Evolutionary conservation across 1,140 invertebrate genomes (phyloP).

Genomic region (Proctacanthus coquilletti): DNA sequence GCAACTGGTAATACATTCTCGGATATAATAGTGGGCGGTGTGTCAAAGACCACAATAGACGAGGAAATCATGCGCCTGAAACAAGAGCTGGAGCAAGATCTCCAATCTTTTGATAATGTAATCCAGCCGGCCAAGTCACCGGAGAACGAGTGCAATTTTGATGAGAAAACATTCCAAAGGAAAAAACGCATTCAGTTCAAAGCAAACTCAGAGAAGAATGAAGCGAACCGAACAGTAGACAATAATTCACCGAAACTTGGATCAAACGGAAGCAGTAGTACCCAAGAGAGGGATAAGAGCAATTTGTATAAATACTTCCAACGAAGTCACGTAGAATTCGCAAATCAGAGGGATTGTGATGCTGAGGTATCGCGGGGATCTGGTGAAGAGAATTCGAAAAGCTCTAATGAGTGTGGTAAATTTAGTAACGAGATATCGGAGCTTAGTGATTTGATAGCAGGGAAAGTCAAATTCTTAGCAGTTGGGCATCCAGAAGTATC

Average conservation of each 20-base stretch:
- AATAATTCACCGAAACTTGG: not conserved
- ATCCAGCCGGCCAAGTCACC: not conserved
- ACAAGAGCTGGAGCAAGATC: not conserved
- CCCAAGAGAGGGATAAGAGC: not conserved
- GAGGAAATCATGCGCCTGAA: not conserved
- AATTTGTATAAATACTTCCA: conserved; percentile 5
- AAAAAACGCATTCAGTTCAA: conserved; percentile 16
- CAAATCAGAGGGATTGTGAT: conserved; percentile 9
- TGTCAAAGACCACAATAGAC: not conserved
- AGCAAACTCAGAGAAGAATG: not conserved
- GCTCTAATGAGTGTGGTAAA: conserved; percentile 9
- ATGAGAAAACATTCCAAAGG: conserved; percentile 27
- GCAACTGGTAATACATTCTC: too few species aligned
- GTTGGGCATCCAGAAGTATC: conserved; percentile 42
- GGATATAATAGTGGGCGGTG: conserved; percentile 3
- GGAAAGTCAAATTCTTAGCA: conserved; percentile 48
- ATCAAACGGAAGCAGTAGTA: not conserved
- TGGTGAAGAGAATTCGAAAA: not conserved
- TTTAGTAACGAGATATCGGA: conserved; percentile 12
- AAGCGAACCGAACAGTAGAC: not conserved
- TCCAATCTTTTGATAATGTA: not conserved
- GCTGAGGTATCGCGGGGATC: too few species aligned
- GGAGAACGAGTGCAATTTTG: conserved; percentile 7
- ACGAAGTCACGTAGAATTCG: conserved; percentile 24
- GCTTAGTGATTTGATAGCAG: conserved; percentile 17